Conservation (phyloP, 2,113 vertebrate species). For the Zosterops borbonicus region DNA sequence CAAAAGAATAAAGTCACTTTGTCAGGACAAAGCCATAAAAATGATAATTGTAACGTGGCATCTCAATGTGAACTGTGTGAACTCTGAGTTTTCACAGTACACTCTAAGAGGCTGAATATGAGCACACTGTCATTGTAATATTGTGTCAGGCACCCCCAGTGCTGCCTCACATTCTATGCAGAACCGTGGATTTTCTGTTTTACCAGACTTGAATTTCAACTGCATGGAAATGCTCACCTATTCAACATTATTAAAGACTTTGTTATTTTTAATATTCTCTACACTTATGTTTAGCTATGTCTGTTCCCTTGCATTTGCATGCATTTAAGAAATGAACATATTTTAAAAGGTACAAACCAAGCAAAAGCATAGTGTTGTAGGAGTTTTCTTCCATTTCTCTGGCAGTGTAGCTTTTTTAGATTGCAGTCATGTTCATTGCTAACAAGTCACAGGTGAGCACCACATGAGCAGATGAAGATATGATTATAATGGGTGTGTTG, state of each 20-base stretch:
- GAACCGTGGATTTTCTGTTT: neutral
- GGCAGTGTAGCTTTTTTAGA: slow-evolving; percentile 55
- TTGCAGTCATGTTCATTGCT: slow-evolving; percentile 74
- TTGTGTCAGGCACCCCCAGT: neutral
- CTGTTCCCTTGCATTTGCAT: neutral
- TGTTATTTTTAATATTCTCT: neutral
- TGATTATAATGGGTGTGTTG: slow-evolving; percentile 82
- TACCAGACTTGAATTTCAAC: neutral
- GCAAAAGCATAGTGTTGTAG: neutral
- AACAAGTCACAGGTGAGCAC: slow-evolving; percentile 80
- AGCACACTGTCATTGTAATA: neutral
- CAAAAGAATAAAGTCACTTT: slow-evolving; percentile 51
- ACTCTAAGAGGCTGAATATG: neutral
- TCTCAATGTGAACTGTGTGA: slow-evolving; percentile 15
- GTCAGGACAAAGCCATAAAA: slow-evolving; percentile 50
- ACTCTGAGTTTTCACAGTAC: slow-evolving; percentile 15
- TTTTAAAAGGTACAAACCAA: neutral
- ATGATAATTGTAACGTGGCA: neutral
- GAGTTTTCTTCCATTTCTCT: slow-evolving; percentile 6
- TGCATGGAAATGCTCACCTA: neutral
- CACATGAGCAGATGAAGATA: slow-evolving; percentile 75
- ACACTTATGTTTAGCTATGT: neutral
- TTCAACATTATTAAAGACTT: neutral
- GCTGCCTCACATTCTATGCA: neutral
- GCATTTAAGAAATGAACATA: neutral